Evolutionary conservation across 1,140 invertebrate genomes (phyloP), one percentile per base, ranked within the genome.

Genomic region (Agrypnia vestita): DNA sequence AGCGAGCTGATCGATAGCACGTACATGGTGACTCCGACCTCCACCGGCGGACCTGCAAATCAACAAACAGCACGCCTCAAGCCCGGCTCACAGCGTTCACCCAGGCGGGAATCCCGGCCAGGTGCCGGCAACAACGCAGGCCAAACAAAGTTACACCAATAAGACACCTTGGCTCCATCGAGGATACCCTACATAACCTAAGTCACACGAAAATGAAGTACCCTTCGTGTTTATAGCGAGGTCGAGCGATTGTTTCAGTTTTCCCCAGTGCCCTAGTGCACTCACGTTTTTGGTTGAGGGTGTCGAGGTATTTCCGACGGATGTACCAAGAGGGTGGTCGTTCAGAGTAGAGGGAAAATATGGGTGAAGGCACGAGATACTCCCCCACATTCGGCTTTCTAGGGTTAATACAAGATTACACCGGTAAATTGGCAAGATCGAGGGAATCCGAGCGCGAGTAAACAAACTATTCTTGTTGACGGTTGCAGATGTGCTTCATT

Each of bases 1-100:
- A 98, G 95, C 91, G 97, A 98, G 94, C 96, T 97, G 93, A 99
- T 98, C 92, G 96, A 97, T 92, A 97, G 95, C 92, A 99, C 96
- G 94, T 97, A 97, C 95, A 98, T 97, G 91, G 96, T 98, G 91
- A 98, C 96, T 91, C 96, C 96, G 89, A 98, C 97, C 92, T 96
- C 95, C 89, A 97, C 96, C 88, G 97, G 96, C 90, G 95, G 93
- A 94, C 96, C 96, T 97, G 94, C 91, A 95, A 96, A 87, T 84
- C 86, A 56, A 82, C 73, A 80, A 56, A 82, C 46, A 80, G 72
- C 49, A 82, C 74, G 64, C 74, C 74, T 76, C 59, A 76, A 62
- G 59, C 59, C 73, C 35, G 51, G 46, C 69, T 49, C 69, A 9
- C 19, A 21, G 69, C 69, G 53, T 15, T 47, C 17, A 59, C 25